Percentiles rank a stretch among this genome's conserved stretches.
These are phyloP conservation scores for Aeoliscus strigatus DNA, from an alignment of 2,797 vertebrate species.

Conservation along the genomic window DNA sequence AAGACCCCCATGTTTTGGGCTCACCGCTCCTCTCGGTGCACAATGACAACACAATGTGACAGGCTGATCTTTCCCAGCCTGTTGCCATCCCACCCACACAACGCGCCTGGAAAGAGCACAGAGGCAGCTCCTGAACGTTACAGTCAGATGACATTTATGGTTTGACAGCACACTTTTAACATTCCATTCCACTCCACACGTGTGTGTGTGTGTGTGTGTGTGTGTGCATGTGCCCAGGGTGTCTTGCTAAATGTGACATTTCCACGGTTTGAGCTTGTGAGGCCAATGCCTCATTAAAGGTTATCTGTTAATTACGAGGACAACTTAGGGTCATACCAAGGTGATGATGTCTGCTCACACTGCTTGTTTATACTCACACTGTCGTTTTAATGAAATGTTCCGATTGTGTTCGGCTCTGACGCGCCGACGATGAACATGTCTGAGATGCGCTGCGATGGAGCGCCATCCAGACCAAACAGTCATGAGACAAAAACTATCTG, in stretches of 20 bases:
- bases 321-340: slow-evolving; percentile 51
- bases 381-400: no score
- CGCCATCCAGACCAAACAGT: no score
- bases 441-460: no score
- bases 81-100: slow-evolving; percentile 43
- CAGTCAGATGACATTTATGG: slow-evolving; percentile 72
- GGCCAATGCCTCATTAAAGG: slow-evolving; percentile 74
- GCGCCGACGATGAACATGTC: no score
- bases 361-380: slow-evolving; percentile 19
- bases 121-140: slow-evolving; percentile 39
- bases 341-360: slow-evolving; percentile 36
- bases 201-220: slow-evolving; percentile 17
- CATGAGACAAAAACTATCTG: no score
- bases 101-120: slow-evolving; percentile 47
- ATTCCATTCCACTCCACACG: slow-evolving; percentile 36
- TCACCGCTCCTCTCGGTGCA: slow-evolving; percentile 22
- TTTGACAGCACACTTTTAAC: slow-evolving; percentile 55
- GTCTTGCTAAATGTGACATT: slow-evolving; percentile 68
- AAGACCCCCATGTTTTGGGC: slow-evolving; percentile 11
- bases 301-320: slow-evolving; percentile 78
- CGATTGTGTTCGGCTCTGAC: no score
- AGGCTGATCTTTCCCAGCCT: slow-evolving; percentile 56
- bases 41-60: slow-evolving; percentile 45
- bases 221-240: slow-evolving; percentile 8
- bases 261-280: slow-evolving; percentile 54